A percentile compares a stretch with the other conserved stretches of the same genome.
Conservation (phyloP, 2,797 vertebrate species). For the Cossypha polioptera region DNA sequence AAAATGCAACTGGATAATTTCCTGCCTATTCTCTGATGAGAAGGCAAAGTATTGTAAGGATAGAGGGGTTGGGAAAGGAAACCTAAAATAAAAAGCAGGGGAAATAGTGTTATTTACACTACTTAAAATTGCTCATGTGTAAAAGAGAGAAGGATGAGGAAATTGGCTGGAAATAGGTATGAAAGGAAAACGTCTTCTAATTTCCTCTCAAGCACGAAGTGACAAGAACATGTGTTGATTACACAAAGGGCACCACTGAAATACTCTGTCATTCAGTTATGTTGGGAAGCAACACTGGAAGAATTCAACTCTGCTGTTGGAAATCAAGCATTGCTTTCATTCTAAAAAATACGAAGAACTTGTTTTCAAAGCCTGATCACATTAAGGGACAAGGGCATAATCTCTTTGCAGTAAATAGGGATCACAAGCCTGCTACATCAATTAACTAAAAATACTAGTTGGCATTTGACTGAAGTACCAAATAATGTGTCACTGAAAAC, state of each 20-base stretch:
- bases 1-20: conserved; percentile 40
- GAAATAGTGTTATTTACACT: background rate
- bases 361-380: background rate
- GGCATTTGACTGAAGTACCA: background rate
- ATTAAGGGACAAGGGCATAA: background rate
- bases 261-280: background rate
- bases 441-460: background rate
- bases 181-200: conserved; percentile 29
- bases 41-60: background rate
- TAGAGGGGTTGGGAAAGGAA: background rate
- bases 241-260: conserved; percentile 20
- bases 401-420: background rate
- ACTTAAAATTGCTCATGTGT: conserved; percentile 33
- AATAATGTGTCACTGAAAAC: background rate
- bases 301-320: background rate
- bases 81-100: background rate
- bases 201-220: conserved; percentile 47
- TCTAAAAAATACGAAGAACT: background rate
- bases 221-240: conserved; percentile 23
- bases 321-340: background rate
- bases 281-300: background rate
- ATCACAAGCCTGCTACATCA: background rate
- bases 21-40: background rate
- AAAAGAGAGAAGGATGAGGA: conserved; percentile 37
- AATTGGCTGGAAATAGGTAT: conserved; percentile 24